A percentile compares a stretch with the other conserved stretches of the same genome.
phyloP scores from a whole-genome alignment of 2,113 vertebrate species.

The Gopherus evgoodei region DNA sequence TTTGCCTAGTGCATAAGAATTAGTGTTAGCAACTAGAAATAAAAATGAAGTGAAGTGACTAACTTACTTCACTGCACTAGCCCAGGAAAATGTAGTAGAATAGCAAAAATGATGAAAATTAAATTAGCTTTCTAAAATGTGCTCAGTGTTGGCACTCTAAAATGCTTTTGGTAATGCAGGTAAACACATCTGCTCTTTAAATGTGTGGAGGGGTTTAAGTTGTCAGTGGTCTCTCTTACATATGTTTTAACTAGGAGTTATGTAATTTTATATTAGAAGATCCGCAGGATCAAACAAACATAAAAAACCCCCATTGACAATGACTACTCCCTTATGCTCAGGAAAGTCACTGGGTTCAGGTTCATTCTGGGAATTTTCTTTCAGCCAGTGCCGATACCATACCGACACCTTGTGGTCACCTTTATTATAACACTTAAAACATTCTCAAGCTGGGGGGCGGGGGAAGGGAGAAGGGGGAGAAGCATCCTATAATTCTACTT shows the following conservation, averaged over 20 bases:
- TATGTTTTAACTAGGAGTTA: background rate
- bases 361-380: background rate
- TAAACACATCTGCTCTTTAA: background rate
- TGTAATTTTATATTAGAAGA: background rate
- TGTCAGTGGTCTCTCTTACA: background rate
- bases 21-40: background rate
- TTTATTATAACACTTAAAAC: background rate
- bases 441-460: background rate
- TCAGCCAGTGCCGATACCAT: slow-evolving; percentile 39
- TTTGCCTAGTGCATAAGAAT: background rate
- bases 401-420: slow-evolving; percentile 71
- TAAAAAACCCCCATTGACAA: background rate
- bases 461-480: background rate
- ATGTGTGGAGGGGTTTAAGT: background rate
- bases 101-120: background rate
- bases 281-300: background rate
- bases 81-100: background rate
- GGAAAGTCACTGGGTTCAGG: background rate
- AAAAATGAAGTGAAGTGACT: background rate
- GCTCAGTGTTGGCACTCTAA: background rate
- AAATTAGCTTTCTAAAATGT: background rate
- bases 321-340: background rate
- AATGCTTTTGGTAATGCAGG: background rate
- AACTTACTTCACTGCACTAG: background rate
- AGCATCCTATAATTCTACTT: background rate